Evolutionary conservation across 2,888 invertebrate species (phyloP), one percentile per base, ranked within the genome.

Genomic region (Cyaniris semiargus): DNA sequence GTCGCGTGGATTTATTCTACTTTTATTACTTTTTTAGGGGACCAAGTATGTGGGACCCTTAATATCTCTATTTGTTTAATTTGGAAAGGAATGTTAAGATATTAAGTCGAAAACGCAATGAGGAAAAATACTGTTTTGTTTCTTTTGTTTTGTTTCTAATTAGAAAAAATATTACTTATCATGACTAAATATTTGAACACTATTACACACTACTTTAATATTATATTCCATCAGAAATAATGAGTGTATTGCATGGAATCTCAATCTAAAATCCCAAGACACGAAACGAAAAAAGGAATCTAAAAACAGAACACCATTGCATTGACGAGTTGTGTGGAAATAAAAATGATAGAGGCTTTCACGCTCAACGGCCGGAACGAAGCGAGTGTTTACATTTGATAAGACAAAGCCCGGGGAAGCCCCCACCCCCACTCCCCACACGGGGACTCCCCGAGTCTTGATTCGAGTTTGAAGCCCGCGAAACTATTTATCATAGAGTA

Each of bases 11-110:
- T 93, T 92, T 93, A 93, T 93, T 90, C 85, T 85, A 85, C 87
- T 93, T 93, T 93, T 93, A 93, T 93, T 93, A 92, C 93, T 89
- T 92, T 93, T 93, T 92, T 92, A 92, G 90, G 92, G 88, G 86
- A 83, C 86, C 82, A 85, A 85, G 84, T 84, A 78, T 79, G 66
- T 66, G 44, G 34, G 66, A 60, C 66, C 34, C 76, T n/a, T 66
- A 76, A 66, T 76, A 60, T 76, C n/a, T 21, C 60, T 38, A 23
- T 74, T 31, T 27, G 27, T 74, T 53, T 74, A 44, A 53, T 53
- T 74, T 53, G 48, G 27, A 13, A 21, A 60, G 60, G 60, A 60
- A 60, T 60, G 21, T 23, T 60, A 21, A 23, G 60, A 23, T 60
- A 23, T 60, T 60, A 53, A 53, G 53, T 53, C 1, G 18, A 18